These are phyloP conservation scores for Tupaia chinensis DNA, from an alignment of 2,113 vertebrate genomes.

Conservation along the genomic window DNA sequence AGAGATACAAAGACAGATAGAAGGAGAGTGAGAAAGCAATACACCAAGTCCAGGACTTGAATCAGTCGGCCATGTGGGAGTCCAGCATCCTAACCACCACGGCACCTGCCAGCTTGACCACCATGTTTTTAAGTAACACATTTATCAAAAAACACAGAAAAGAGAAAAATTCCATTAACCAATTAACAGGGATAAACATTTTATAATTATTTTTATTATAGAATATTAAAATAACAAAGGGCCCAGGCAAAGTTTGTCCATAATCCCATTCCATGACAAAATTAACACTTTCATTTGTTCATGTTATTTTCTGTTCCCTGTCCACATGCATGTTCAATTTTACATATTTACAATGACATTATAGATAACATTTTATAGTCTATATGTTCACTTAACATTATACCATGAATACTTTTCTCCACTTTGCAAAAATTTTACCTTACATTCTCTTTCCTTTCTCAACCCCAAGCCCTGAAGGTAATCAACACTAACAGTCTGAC, in stretches of 20 bases:
- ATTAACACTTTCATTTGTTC: slow-evolving; percentile 37
- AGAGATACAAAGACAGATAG: too few relatives aligned
- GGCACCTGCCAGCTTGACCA: too few relatives aligned
- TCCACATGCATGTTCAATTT: neutral
- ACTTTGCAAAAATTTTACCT: slow-evolving; percentile 36
- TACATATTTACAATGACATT: slow-evolving; percentile 8
- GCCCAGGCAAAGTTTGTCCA: slow-evolving; percentile 30
- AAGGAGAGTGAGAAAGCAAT: too few relatives aligned
- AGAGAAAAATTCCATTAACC: slow-evolving; percentile 1
- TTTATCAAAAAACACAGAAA: slow-evolving; percentile 15
- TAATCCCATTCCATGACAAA: slow-evolving; percentile 10
- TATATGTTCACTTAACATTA: slow-evolving; percentile 10
- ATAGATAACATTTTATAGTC: slow-evolving; percentile 10
- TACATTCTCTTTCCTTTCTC: slow-evolving; percentile 34
- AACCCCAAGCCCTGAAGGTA: neutral
- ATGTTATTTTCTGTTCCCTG: slow-evolving; percentile 11
- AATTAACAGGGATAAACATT: slow-evolving; percentile 52
- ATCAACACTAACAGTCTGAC: neutral
- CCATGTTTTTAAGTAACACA: slow-evolving; percentile 47
- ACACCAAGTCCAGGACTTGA: too few relatives aligned
- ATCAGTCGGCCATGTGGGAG: too few relatives aligned
- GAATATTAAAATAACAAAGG: slow-evolving; percentile 56
- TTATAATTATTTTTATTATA: slow-evolving; percentile 56
- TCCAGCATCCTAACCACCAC: too few relatives aligned
- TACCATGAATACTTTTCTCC: slow-evolving; percentile 12